Conservation (phyloP, 2,113 vertebrate species). For the Apeltes quadracus region DNA sequence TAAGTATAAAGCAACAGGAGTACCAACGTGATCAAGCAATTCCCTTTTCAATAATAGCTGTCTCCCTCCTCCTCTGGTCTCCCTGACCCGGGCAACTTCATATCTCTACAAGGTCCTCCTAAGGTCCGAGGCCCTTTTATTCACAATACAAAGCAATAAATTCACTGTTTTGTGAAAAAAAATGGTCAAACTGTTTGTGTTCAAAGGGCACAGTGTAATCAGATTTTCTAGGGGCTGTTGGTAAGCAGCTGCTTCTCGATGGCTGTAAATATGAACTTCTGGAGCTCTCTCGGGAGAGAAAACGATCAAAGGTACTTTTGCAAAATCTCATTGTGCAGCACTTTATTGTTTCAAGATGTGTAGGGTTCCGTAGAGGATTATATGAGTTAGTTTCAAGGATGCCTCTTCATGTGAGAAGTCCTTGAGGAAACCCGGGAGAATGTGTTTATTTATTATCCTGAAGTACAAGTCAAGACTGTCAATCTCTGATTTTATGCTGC, state of each 20-base stretch:
- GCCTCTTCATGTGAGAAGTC: constrained; percentile 21
- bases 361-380: constrained; percentile 15
- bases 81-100: not conserved
- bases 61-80: not conserved
- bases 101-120: constrained; percentile 5
- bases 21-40: not conserved
- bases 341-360: constrained; percentile 36
- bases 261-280: constrained; percentile 30
- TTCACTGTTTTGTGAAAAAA: constrained; percentile 2
- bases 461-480: constrained; percentile 12
- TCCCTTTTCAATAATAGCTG: constrained; percentile 11
- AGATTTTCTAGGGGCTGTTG: constrained; percentile 10
- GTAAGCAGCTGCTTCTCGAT: constrained; percentile 4
- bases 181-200: constrained; percentile 8
- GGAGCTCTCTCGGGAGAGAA: constrained; percentile 2
- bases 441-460: constrained; percentile 9
- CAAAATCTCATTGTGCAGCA: constrained; percentile 13
- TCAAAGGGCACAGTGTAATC: constrained; percentile 7
- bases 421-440: constrained; percentile 4
- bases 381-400: constrained; percentile 20
- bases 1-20: not conserved
- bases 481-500: not conserved
- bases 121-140: not conserved
- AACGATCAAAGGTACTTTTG: constrained; percentile 1
- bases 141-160: not conserved